Evolutionary conservation across 64 coral and sea anemone genomes (phyloP), one percentile per base, ranked within the genome.

Genomic region (Montipora foliosa): DNA sequence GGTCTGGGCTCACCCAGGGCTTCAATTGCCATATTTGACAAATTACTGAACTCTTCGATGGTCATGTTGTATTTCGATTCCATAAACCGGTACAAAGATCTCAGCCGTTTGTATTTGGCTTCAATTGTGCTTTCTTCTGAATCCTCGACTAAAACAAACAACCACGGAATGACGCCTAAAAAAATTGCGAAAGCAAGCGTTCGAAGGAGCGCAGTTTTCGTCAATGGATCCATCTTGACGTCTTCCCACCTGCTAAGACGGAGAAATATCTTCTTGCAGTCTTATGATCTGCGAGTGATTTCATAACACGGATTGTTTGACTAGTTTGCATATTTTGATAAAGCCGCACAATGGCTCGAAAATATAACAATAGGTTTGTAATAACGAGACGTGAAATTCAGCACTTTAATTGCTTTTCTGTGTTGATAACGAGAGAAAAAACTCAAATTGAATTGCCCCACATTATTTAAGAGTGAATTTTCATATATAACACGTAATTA

Each of bases 61-160:
- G 88, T 78, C 80, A 95, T 95, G 81, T 95, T 95, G 48, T 29
- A 95, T 79, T 95, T 95, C 15, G 62, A 78, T 62, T 74, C 61
- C 80, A 95, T 90, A 37, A 48, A 90, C 5, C 25, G n/a, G 10
- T 91, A 91, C 44, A 95, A 73, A 6, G 82, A 47, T 67, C 0
- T 14, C 44, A 95, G 53, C 5, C 79, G 45, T 25, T 79, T 4
- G 80, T 12, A 12, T 71, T 95, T 95, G 24, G 16, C 47, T 16
- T 74, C 44, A n/a, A 37, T 71, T 29, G 70, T 88, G 21, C 79
- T 37, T 22, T 87, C 80, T 60, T 87, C 37, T 51, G 67, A 91
- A 61, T 94, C 73, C 76, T 94, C 92, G 13, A 89, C 66, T 0
- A 53, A 16, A 74, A 89, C 8, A 69, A 94, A 94, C 46, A 88